Evolutionary conservation across 30 jellyfish, hydroid and myxozoan species (phyloP), one percentile per base, ranked within the genome.

Genomic region (Hydractinia echinata): DNA sequence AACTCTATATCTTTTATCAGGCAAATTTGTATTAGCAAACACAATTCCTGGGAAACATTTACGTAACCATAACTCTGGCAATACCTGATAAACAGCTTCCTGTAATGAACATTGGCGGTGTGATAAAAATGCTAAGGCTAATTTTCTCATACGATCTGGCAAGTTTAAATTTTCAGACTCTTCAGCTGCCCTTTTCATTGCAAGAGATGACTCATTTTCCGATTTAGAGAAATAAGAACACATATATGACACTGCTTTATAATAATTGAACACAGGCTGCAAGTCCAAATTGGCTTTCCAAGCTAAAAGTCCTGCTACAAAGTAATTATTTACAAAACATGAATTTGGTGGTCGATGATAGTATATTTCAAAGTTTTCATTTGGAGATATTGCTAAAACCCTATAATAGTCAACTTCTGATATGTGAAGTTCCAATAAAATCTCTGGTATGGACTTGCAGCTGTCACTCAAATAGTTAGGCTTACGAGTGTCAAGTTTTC

Each of bases 31-130:
- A 30, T 30, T 30, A 30, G 44, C 44, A 30, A 30, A 30, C 44
- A 30, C 44, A 30, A 30, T 14, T 68, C 48, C 48, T 11, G 79
- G 79, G 15, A 68, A 68, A 20, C 78, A 15, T 21, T 67, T 67
- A 13, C 78, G 78, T 20, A 67, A 21, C 78, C 78, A 67, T 21
- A 67, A 67, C 78, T 67, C 78, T 11, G 78, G 78, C 78, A 67
- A 11, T 15, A 67, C 14, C 21, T 67, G 78, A 67, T 67, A 67
- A 48, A 67, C 78, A 11, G 78, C 78, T 67, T 67, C 78, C 21
- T 67, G 78, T 13, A 67, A 15, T 13, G 78, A 67, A 67, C 51
- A 15, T 67, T 67, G 51, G 11, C 78, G 1, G 21, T 67, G 19
- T 16, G 19, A 15, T 10, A 15, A 13, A 67, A 13, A 67, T 13